Base-by-base conservation (phyloP, 2,888 invertebrate genomes). In the Mesoligia furuncula region DNA sequence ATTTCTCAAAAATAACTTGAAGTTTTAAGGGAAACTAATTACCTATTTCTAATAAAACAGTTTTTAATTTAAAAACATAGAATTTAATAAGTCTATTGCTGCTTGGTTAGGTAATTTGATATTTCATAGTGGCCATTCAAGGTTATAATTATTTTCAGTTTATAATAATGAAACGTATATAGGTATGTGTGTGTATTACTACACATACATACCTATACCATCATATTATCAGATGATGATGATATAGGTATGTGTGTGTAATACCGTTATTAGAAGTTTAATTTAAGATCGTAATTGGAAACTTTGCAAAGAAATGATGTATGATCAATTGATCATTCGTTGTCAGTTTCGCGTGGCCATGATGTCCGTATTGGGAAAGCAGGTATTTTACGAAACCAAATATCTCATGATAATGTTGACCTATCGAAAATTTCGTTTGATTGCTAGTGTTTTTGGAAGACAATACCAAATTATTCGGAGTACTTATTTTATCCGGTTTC, bases 231-330 rank as follows among this genome's bases (percentile, higher is more conserved):
- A n/a, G n/a, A n/a, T n/a, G n/a, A n/a, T n/a, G n/a, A n/a, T n/a
- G n/a, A n/a, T n/a, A 31, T 31, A 31, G 31, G 31, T 36, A 20
- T 5, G 1, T 13, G 20, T 68, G 20, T 36, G 8, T 39, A n/a
- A 39, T 48, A 9, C 5, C 5, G 5, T 15, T 20, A 36, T 31
- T 15, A 8, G n/a, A 36, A 73, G 20, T 62, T 36, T 62, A 75
- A 24, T n/a, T 73, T 48, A 36, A 36, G 20, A 73, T 36, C 36
- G 4, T 73, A 8, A 71, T 59, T 61, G 31, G 31, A 31, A 67
- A 54, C 67, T 62, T 45, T 76, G 45, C 67, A 62, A 76, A 77
- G 54, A 68, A 68, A 68, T 77, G 24, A 77, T 68, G 45, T 64
- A 77, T 54, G 62, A 36, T 64, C 17, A 57, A 24, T 69, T 54